phyloP scores from a whole-genome alignment of 2,888 invertebrate genomes.

The Amorpha juglandis region DNA sequence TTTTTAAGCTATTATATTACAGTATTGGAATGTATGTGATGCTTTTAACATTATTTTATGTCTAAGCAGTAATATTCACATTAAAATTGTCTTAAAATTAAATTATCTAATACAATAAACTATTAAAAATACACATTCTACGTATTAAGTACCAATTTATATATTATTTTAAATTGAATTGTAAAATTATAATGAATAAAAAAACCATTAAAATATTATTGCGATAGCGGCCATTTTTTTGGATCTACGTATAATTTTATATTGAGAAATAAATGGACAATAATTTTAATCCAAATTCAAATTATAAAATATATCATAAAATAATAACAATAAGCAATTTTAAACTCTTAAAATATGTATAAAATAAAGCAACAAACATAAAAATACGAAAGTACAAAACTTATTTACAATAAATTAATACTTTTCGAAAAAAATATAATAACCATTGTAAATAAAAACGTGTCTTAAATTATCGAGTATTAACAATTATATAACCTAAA shows the following conservation, averaged over 20 bases:
- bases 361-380: constrained; percentile 35
- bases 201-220: no score
- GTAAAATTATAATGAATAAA: no score
- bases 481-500: constrained; percentile 26
- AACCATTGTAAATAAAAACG: constrained; percentile 41
- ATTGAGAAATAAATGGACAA: no score
- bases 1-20: constrained; percentile 7
- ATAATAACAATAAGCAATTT: neutral
- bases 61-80: constrained; percentile 6
- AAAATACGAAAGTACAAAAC: constrained; percentile 36
- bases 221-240: no score
- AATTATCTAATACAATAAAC: neutral
- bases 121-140: neutral
- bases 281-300: no score
- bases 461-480: constrained; percentile 36
- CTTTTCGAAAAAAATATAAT: constrained; percentile 40
- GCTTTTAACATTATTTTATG: constrained; percentile 17
- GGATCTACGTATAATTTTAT: no score
- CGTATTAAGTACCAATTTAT: neutral
- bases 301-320: neutral
- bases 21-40: constrained; percentile 25
- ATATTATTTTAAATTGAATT: neutral
- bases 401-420: constrained; percentile 52
- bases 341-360: no score
- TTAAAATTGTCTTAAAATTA: neutral